Evolutionary conservation across 2,113 vertebrate genomes (phyloP).

Genomic region (Mesitornis unicolor): DNA sequence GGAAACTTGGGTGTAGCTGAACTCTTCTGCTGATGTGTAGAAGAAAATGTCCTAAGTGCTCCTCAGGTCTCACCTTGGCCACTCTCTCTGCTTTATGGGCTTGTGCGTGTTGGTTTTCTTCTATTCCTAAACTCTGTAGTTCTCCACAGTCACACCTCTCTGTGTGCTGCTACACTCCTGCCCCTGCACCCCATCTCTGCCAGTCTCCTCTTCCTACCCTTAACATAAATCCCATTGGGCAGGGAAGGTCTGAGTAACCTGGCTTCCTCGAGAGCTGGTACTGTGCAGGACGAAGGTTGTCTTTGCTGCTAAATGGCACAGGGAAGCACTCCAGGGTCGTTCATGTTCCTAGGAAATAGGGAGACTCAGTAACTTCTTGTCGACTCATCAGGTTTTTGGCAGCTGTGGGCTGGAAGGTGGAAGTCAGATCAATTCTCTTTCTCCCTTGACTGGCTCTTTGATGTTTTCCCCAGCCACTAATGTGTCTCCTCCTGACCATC

Average conservation of each 20-base stretch:
- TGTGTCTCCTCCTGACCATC: neutral
- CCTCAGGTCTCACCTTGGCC: neutral
- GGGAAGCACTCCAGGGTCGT: neutral
- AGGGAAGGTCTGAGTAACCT: neutral
- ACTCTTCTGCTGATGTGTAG: neutral
- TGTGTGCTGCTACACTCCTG: neutral
- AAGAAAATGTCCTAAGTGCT: neutral
- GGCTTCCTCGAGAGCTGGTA: neutral
- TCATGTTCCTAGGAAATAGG: neutral
- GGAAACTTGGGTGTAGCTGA: neutral
- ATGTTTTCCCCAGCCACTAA: accelerated
- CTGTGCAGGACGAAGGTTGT: neutral
- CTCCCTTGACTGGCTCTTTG: neutral
- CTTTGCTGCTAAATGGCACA: neutral
- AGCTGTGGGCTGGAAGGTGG: accelerated
- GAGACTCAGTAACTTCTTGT: neutral
- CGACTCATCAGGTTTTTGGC: neutral
- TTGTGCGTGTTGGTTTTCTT: neutral
- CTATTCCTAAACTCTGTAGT: neutral
- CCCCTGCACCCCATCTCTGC: accelerated
- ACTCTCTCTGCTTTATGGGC: neutral
- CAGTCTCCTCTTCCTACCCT: neutral
- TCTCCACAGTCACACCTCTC: neutral
- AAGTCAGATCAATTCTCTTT: accelerated
- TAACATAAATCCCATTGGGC: accelerated